These are phyloP conservation scores for Campopleginae sp. DNA, from an alignment of 2,888 invertebrate species.

Conservation along the genomic window DNA sequence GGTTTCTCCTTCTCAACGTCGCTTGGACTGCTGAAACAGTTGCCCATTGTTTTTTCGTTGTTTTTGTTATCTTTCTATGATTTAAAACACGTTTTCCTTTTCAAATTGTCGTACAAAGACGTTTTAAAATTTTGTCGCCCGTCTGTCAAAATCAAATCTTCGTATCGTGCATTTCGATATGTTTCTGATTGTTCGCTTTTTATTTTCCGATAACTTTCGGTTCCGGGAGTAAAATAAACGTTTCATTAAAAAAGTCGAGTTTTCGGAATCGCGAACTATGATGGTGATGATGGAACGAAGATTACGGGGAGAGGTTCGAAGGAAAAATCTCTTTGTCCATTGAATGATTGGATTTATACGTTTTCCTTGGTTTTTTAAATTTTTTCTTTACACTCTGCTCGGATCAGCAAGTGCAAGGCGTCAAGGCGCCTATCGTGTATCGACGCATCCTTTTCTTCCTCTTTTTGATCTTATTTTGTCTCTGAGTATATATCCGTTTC, in stretches of 20 bases:
- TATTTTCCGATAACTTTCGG: neutral
- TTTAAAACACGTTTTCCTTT: neutral
- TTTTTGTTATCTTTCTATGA: slow-evolving; percentile 12
- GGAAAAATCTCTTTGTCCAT: neutral
- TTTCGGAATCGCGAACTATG: neutral
- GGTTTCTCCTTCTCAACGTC: slow-evolving; percentile 88
- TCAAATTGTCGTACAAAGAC: neutral
- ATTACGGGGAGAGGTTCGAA: neutral
- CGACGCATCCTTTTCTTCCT: slow-evolving; percentile 37
- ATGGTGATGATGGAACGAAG: neutral
- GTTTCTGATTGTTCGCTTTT: neutral
- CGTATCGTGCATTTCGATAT: neutral
- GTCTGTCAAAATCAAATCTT: neutral
- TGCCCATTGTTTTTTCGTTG: slow-evolving; percentile 88
- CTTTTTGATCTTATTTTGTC: neutral
- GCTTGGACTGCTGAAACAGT: slow-evolving; percentile 91
- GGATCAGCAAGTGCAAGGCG: slow-evolving; percentile 35
- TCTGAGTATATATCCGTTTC: neutral
- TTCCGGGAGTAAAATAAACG: neutral
- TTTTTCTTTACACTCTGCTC: neutral
- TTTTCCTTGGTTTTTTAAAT: neutral
- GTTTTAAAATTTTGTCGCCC: neutral
- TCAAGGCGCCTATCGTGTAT: slow-evolving; percentile 40
- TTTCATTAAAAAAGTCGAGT: neutral
- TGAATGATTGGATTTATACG: neutral